Percentiles rank a stretch among this genome's conserved stretches.
phyloP scores from a whole-genome alignment of 2,888 invertebrate genomes.

The Drosophila austrosaltans region DNA sequence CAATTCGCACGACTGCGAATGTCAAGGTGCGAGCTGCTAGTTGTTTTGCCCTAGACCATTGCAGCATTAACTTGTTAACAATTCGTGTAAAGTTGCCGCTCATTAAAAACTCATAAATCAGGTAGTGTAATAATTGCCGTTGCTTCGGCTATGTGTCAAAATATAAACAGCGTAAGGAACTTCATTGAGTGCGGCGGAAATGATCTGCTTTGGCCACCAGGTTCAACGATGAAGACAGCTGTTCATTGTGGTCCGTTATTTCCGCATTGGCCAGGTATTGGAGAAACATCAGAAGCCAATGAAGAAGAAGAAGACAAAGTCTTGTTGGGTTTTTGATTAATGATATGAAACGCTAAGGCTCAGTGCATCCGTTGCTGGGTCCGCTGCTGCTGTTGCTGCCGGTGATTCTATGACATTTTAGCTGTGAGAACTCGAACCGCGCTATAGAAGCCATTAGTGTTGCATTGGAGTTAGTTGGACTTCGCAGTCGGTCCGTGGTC shows the following conservation, averaged over 20 bases:
- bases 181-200: constrained; percentile 31
- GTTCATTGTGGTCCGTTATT: constrained; percentile 26
- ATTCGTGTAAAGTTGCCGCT: constrained; percentile 77
- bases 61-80: constrained; percentile 69
- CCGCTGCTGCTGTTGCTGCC: constrained; percentile 62
- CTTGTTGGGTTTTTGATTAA: constrained; percentile 74
- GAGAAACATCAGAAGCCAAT: constrained; percentile 26
- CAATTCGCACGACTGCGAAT: constrained; percentile 51
- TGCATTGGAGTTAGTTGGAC: constrained; percentile 28
- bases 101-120: constrained; percentile 80
- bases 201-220: constrained; percentile 37
- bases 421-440: constrained; percentile 29
- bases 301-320: constrained; percentile 58
- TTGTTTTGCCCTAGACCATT: constrained; percentile 28
- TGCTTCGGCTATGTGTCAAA: constrained; percentile 47
- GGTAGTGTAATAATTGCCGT: constrained; percentile 56
- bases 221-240: constrained; percentile 18
- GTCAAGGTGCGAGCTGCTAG: constrained; percentile 48
- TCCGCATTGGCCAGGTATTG: constrained; percentile 11
- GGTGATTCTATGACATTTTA: constrained; percentile 63
- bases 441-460: constrained; percentile 58
- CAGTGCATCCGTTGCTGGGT: constrained; percentile 65
- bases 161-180: constrained; percentile 32
- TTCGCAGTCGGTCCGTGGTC: constrained; percentile 34
- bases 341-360: constrained; percentile 63